These are phyloP conservation scores for Heliconius eleuchia DNA, from an alignment of 1,140 invertebrate species.

Conservation along the genomic window DNA sequence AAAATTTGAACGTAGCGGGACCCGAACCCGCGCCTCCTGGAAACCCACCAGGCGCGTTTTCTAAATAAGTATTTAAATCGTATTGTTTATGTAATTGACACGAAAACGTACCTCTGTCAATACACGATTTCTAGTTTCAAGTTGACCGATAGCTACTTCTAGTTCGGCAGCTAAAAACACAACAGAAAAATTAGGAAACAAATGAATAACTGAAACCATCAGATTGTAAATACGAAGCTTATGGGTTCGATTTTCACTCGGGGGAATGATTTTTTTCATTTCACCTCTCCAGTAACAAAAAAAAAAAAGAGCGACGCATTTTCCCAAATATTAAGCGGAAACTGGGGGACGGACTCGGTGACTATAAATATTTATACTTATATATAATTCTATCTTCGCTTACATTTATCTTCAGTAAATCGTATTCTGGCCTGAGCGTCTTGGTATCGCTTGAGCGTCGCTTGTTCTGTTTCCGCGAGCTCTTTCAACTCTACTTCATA, in stretches of 20 bases:
- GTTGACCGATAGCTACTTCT: constrained; percentile 63
- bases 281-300: too few relatives aligned
- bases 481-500: constrained; percentile 86
- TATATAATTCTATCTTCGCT: constrained; percentile 35
- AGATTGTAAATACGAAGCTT: too few relatives aligned
- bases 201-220: background rate
- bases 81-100: background rate
- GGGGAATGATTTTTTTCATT: too few relatives aligned
- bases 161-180: constrained; percentile 61
- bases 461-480: constrained; percentile 83
- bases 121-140: constrained; percentile 65
- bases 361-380: too few relatives aligned
- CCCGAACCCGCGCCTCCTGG: too few relatives aligned
- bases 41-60: too few relatives aligned
- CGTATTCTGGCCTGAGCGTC: constrained; percentile 83
- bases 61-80: too few relatives aligned
- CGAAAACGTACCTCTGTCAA: constrained; percentile 57
- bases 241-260: too few relatives aligned
- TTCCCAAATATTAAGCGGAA: too few relatives aligned
- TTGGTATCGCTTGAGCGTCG: constrained; percentile 81
- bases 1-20: too few relatives aligned
- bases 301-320: too few relatives aligned
- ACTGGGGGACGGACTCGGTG: too few relatives aligned
- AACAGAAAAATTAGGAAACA: background rate
- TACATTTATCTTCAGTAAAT: constrained; percentile 82